Evolutionary conservation across 2,113 vertebrate genomes (phyloP).

Genomic region (Procavia capensis): DNA sequence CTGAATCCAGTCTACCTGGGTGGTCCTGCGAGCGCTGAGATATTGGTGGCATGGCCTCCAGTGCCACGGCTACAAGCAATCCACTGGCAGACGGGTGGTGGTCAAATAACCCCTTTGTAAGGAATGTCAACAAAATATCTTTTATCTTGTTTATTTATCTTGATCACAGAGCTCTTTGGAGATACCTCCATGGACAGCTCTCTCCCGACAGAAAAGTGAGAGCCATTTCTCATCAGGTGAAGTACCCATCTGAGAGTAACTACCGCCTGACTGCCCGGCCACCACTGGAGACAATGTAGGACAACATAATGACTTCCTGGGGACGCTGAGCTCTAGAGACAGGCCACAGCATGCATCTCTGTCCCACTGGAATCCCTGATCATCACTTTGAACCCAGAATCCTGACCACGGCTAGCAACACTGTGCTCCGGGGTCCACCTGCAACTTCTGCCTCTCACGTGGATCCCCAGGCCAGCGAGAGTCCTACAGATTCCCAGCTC

Average conservation of each 20-base stretch:
- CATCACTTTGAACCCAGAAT: neutral
- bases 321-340: neutral
- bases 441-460: neutral
- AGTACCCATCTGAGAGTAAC: neutral
- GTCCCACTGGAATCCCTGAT: neutral
- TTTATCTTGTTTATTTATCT: neutral
- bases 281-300: neutral
- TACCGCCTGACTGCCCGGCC: neutral
- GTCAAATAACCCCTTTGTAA: neutral
- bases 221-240: neutral
- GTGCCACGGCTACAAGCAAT: neutral
- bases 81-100: neutral
- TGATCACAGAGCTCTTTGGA: neutral
- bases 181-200: neutral
- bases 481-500: neutral
- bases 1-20: neutral
- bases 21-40: neutral
- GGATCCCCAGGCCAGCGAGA: neutral
- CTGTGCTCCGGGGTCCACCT: neutral
- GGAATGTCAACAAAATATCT: neutral
- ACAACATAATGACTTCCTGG: neutral
- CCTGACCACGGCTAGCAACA: neutral
- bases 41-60: neutral
- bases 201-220: neutral
- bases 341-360: neutral